Conservation (phyloP, 2,113 vertebrate species). For the Podiceps cristatus region DNA sequence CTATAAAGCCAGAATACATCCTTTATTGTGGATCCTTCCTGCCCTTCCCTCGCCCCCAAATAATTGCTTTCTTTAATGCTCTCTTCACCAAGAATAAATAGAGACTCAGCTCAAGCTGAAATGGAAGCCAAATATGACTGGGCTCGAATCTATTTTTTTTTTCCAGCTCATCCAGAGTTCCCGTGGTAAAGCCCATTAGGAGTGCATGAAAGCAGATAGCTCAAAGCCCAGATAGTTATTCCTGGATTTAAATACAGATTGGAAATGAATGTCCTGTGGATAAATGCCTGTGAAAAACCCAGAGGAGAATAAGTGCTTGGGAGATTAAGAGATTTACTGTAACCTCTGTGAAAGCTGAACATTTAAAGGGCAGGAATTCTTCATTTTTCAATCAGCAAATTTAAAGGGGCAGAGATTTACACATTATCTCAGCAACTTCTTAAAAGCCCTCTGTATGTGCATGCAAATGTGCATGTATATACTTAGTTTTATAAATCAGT, state of each 20-base stretch:
- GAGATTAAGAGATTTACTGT: slow-evolving; percentile 70
- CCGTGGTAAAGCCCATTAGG: background rate
- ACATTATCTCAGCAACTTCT: background rate
- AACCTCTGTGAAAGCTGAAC: slow-evolving; percentile 46
- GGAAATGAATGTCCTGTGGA: slow-evolving; percentile 25
- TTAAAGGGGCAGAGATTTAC: slow-evolving; percentile 41
- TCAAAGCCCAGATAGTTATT: slow-evolving; percentile 31
- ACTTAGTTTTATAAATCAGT: background rate
- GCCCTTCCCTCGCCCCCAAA: background rate
- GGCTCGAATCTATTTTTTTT: background rate
- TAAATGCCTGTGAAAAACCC: slow-evolving; percentile 46
- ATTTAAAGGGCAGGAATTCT: slow-evolving; percentile 46
- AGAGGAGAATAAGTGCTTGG: slow-evolving; percentile 43
- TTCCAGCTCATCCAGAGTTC: background rate
- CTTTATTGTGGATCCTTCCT: background rate
- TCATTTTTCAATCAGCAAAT: slow-evolving; percentile 36
- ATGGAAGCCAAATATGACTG: background rate
- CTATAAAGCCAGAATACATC: background rate
- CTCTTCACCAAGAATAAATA: slow-evolving; percentile 21
- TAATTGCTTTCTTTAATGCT: slow-evolving; percentile 38
- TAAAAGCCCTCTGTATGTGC: background rate
- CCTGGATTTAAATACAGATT: slow-evolving; percentile 60
- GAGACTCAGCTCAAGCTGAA: slow-evolving; percentile 1
- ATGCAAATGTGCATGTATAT: background rate
- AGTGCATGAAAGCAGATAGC: slow-evolving; percentile 36